Base-by-base conservation (phyloP, 2,797 vertebrate species). In the Halcyon chelicuti region DNA sequence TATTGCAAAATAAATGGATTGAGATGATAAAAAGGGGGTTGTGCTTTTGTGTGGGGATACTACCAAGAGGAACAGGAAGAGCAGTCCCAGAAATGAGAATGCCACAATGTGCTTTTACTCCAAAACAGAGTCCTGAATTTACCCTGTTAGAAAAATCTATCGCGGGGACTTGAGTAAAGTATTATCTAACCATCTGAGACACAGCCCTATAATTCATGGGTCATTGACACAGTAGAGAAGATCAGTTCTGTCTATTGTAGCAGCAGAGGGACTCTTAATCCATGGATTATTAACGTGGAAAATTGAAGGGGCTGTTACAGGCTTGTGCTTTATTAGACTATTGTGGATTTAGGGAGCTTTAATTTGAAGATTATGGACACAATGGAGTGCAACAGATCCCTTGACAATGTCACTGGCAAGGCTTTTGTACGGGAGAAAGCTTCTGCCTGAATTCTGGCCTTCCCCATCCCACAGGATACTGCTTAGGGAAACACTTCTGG, bases 151-250 rank as follows among this genome's bases (percentile, higher is more conserved):
- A 92, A 96, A 95, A 93, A 96, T 89, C 94, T 80, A 87, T 90
- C 9, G 51, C 39, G 6, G 74, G 87, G 88, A 94, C 86, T 92
- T 95, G 93, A 97, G 88, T 92, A 92, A 96, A 95, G 90, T 85
- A 94, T 96, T 96, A 92, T 94, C 96, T 95, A 94, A 95, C 94
- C 77, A 74, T 92, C 88, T 96, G 81, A 97, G 95, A 95, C 85
- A 74, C 87, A 95, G 91, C 80, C 93, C 94, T 93, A 81, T 95
- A 95, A 97, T 90, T 90, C 95, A 86, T 73, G 88, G 86, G 86
- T 96, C 92, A 94, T 80, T 86, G 91, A 85, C 93, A 70, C 79
- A 92, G 57, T 54, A 84, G 83, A 86, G 90, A 86, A 77, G 93
- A 95, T 70, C 87, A 80, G 84, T 96, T 90, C 88, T 96, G 91